phyloP scores from a whole-genome alignment of 2,797 vertebrate genomes.

The Dipus sagitta region DNA sequence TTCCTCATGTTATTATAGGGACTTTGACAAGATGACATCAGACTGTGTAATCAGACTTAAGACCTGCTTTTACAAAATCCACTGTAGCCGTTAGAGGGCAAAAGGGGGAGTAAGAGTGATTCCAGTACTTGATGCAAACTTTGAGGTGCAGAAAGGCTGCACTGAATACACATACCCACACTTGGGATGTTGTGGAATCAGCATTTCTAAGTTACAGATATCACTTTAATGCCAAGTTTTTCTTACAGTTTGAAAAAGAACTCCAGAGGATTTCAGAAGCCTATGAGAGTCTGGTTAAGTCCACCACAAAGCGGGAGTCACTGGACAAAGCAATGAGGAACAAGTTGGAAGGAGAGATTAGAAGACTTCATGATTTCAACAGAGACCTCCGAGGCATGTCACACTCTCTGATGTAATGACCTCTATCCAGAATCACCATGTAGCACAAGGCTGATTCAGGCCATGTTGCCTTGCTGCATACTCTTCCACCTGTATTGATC shows the following conservation, averaged over 20 bases:
- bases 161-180: neutral
- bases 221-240: conserved; percentile 68
- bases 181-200: neutral
- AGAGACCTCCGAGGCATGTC: conserved; percentile 91
- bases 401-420: neutral
- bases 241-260: conserved; percentile 92
- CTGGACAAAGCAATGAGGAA: conserved; percentile 93
- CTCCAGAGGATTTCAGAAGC: conserved; percentile 92
- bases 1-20: neutral
- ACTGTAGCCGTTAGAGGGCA: neutral
- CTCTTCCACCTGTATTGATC: neutral
- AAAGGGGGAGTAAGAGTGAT: neutral
- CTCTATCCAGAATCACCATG: neutral
- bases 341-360: conserved; percentile 93
- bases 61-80: neutral
- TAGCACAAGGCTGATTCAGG: neutral
- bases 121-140: neutral
- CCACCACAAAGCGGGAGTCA: conserved; percentile 91
- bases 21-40: neutral
- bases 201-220: neutral
- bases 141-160: rapidly evolving
- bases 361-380: conserved; percentile 94
- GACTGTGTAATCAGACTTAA: neutral
- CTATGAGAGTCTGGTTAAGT: conserved; percentile 92
- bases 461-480: neutral